Percentiles rank a stretch among this genome's conserved stretches.
Evolutionary conservation across 2,888 invertebrate genomes (phyloP).

Genomic region (Apomyelois bistriatella): DNA sequence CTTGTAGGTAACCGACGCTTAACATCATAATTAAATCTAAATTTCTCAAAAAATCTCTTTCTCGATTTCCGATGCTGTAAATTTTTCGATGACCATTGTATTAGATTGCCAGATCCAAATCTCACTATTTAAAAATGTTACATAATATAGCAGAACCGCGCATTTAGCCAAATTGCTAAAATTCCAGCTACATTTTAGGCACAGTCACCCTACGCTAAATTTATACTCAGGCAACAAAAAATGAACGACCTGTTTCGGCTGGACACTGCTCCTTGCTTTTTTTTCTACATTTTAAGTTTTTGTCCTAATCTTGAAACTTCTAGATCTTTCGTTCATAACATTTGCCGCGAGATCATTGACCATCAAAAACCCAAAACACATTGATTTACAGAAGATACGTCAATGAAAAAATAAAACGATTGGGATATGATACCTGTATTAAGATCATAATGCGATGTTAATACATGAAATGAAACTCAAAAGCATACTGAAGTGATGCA

Average conservation of each 20-base stretch:
- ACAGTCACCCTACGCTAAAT: conserved; percentile 11
- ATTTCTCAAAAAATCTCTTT: too few species aligned
- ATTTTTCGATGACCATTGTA: too few species aligned
- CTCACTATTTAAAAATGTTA: too few species aligned
- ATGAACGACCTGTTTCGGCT: background rate
- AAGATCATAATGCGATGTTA: background rate
- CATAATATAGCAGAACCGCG: too few species aligned
- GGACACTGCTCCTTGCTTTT: background rate
- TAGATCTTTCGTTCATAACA: background rate
- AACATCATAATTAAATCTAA: too few species aligned
- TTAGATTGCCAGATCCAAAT: too few species aligned
- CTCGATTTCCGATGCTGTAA: too few species aligned
- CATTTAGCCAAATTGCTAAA: too few species aligned
- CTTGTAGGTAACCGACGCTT: too few species aligned
- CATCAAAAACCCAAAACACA: background rate
- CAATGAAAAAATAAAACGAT: too few species aligned
- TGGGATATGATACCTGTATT: background rate
- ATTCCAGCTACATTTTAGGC: background rate
- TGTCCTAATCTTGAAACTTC: conserved; percentile 1
- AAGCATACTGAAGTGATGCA: conserved; percentile 52
- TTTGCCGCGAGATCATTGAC: background rate
- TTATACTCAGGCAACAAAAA: conserved; percentile 6
- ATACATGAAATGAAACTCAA: conserved; percentile 17
- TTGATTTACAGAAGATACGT: too few species aligned
- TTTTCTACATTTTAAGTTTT: background rate